Evolutionary conservation across 2,888 invertebrate species (phyloP), one percentile per base, ranked within the genome.

Genomic region (Drosophila parthenogenetica): DNA sequence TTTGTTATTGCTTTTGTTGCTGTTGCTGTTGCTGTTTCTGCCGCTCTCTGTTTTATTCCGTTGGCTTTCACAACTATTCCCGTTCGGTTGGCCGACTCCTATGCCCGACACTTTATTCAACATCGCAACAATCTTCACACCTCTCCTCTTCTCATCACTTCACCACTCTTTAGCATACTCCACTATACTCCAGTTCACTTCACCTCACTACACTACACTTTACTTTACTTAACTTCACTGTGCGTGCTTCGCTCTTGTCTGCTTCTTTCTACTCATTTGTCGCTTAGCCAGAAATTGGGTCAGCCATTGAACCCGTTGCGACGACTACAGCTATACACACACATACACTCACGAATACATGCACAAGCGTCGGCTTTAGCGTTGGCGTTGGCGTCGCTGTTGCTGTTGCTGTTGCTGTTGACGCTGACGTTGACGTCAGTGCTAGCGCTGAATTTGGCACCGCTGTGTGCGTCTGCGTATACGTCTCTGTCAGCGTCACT

Each of bases 301-400:
- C 91, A 91, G 92, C 91, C 91, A 91, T 91, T 90, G 90, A 90
- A 90, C 90, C 91, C 90, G 89, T 89, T 90, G 90, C 89, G 89
- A 82, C 84, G 87, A 76, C 73, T 74, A 16, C 58, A 40, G 17
- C 14, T 29, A 8, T 29, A 29, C 22, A 22, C 39, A 39, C 13
- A 25, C 25, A 45, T n/a, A 25, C 7, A 22, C 45, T 11, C 13
- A 43, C 17, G n/a, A n/a, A 17, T 16, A 8, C 17, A 45, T 32
- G 19, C 55, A 22, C 35, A 14, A 37, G 29, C 51, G 59, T 35
- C 57, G 51, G 14, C 54, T 46, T 49, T 50, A 67, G 42, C 69
- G 73, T 68, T 48, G 51, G n/a, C 79, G 69, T 50, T n/a, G n/a
- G n/a, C n/a, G n/a, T n/a, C n/a, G n/a, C n/a, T n/a, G n/a, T n/a